phyloP scores from a whole-genome alignment of 2,888 invertebrate genomes.

The Myopa tessellatipennis region DNA sequence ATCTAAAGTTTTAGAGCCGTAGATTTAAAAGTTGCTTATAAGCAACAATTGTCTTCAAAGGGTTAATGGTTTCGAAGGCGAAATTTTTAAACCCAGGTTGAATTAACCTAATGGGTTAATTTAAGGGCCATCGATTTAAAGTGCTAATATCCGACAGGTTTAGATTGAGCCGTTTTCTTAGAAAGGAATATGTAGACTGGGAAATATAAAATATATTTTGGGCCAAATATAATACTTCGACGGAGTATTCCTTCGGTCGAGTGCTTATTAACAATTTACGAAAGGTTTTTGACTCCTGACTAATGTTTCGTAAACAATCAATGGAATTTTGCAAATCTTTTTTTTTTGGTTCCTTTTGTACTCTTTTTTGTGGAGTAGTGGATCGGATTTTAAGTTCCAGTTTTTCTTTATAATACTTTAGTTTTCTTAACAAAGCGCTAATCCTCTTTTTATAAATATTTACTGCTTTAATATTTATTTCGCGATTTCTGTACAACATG shows the following conservation, averaged over 20 bases:
- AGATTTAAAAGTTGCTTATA: too few species aligned
- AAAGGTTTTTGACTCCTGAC: conserved; percentile 23
- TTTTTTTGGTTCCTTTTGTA: background rate
- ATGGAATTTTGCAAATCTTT: background rate
- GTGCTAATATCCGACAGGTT: conserved; percentile 31
- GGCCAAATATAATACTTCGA: conserved; percentile 28
- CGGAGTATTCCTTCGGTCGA: conserved; percentile 25
- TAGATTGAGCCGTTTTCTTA: conserved; percentile 27
- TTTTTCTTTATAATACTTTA: background rate
- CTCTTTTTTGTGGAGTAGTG: background rate
- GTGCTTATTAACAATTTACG: conserved; percentile 19
- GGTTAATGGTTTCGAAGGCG: conserved; percentile 10
- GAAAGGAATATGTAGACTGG: conserved; percentile 21
- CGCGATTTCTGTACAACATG: background rate
- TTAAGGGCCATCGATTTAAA: conserved; percentile 37
- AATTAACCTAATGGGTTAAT: conserved; percentile 26
- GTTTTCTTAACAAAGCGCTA: background rate
- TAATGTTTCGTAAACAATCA: background rate
- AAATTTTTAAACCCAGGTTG: conserved; percentile 34
- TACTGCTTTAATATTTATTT: background rate
- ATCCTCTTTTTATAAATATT: background rate
- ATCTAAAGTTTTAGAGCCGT: too few species aligned
- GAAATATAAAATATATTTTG: conserved; percentile 38
- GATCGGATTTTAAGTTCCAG: background rate
- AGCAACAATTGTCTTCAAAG: too few species aligned